Conservation (phyloP, 1,140 invertebrate species). For the Cotesia typhae region DNA sequence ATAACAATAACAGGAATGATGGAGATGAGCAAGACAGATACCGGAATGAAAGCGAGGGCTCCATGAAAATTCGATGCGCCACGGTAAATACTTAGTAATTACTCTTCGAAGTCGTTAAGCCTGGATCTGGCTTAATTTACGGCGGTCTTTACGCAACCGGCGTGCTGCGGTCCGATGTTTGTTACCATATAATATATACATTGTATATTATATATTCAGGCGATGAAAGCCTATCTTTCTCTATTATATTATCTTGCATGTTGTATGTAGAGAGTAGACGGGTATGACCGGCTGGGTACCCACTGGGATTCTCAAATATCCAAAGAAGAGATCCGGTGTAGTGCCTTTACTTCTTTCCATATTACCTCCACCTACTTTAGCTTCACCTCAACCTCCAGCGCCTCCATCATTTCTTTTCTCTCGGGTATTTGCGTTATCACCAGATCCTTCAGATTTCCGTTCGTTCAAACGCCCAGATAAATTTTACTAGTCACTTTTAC, state of each 20-base stretch:
- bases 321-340: constrained; percentile 20
- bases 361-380: background rate
- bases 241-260: background rate
- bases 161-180: constrained; percentile 26
- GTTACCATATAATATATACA: constrained; percentile 11
- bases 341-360: background rate
- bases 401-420: background rate
- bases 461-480: background rate
- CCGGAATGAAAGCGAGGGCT: constrained; percentile 9
- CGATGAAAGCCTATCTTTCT: constrained; percentile 37
- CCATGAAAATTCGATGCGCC: constrained; percentile 29
- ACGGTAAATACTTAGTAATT: constrained; percentile 36
- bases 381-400: too few species aligned
- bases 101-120: constrained; percentile 34
- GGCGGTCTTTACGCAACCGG: constrained; percentile 35
- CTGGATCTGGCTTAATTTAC: constrained; percentile 41
- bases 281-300: background rate
- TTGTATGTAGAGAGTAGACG: too few species aligned
- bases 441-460: background rate
- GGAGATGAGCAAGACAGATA: background rate
- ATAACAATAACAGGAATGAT: background rate
- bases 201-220: constrained; percentile 29
- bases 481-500: constrained; percentile 2
- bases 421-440: constrained; percentile 17
- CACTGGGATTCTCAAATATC: constrained; percentile 26